Percentiles rank a stretch among this genome's conserved stretches.
phyloP scores from a whole-genome alignment of 2,113 vertebrate genomes.

The Nansenia antarctica region DNA sequence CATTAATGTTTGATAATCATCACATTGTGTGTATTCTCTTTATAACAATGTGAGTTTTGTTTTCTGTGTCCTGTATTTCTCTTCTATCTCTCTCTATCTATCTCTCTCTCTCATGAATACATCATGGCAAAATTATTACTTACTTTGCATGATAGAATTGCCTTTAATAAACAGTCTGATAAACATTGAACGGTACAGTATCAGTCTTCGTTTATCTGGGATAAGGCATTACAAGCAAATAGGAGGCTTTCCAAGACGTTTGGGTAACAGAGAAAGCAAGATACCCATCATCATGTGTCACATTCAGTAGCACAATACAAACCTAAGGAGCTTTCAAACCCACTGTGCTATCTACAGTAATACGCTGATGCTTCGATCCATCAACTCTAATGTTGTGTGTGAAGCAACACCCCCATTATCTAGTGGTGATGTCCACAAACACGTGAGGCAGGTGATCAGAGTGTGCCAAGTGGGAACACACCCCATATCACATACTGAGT shows the following conservation, averaged over 20 bases:
- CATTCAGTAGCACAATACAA: neutral
- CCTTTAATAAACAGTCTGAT: neutral
- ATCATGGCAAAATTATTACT: neutral
- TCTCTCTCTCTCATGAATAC: neutral
- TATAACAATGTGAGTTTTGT: too few species aligned
- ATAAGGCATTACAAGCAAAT: neutral
- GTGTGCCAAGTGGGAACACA: neutral
- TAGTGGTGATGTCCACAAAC: constrained; percentile 9
- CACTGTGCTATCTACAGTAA: neutral
- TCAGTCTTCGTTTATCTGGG: too few species aligned
- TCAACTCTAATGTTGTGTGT: neutral
- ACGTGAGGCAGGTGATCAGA: constrained; percentile 14
- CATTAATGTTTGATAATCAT: constrained; percentile 44
- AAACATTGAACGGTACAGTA: neutral
- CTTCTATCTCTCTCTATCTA: neutral
- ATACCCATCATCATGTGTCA: neutral
- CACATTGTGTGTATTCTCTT: constrained; percentile 17
- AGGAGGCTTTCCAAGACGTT: neutral
- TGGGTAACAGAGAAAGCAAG: neutral
- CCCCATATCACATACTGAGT: constrained; percentile 1
- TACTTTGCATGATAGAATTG: neutral
- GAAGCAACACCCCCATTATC: constrained; percentile 16
- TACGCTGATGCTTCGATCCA: neutral
- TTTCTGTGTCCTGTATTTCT: neutral
- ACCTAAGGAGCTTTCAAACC: neutral